Evolutionary conservation across 2,888 invertebrate genomes (phyloP).

Genomic region (Anagyrus pseudococci): DNA sequence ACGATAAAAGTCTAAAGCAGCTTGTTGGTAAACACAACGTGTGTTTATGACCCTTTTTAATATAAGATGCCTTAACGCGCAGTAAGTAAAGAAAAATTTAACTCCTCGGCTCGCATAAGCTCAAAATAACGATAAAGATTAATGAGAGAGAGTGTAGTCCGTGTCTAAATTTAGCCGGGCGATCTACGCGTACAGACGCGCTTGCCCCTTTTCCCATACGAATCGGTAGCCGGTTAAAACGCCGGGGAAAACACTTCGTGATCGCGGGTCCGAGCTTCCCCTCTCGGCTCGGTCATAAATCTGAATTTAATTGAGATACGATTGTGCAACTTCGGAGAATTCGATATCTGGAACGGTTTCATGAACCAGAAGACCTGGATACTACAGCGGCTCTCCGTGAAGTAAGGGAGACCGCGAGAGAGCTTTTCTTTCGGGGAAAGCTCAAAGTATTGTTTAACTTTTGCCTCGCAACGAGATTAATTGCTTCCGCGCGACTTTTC

Average conservation of each 20-base stretch:
- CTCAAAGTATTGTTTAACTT: slow-evolving; percentile 31
- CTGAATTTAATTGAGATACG: slow-evolving; percentile 38
- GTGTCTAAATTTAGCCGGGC: slow-evolving; percentile 19
- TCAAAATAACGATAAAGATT: slow-evolving; percentile 12
- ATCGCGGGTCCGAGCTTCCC: background rate
- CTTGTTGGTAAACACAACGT: too few relatives aligned
- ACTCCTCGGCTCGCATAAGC: too few relatives aligned
- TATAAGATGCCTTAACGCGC: too few relatives aligned
- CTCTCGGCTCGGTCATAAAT: slow-evolving; percentile 18
- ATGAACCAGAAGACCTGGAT: slow-evolving; percentile 28
- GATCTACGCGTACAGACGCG: background rate
- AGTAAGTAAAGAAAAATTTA: too few relatives aligned
- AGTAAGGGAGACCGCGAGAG: background rate
- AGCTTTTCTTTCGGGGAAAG: slow-evolving; percentile 28
- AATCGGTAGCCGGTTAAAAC: background rate
- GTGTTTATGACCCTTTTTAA: too few relatives aligned
- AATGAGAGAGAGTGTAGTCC: slow-evolving; percentile 3
- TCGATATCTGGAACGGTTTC: slow-evolving; percentile 35
- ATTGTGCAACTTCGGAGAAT: slow-evolving; percentile 35
- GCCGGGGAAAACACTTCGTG: slow-evolving; percentile 23
- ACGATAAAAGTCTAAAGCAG: too few relatives aligned
- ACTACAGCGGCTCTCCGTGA: background rate
- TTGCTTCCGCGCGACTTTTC: slow-evolving; percentile 24
- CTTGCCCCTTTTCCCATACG: background rate
- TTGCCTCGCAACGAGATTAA: slow-evolving; percentile 20